Percentiles rank a stretch among this genome's conserved stretches.
Evolutionary conservation across 2,797 vertebrate genomes (phyloP).

Genomic region (Crocidura indochinensis): DNA sequence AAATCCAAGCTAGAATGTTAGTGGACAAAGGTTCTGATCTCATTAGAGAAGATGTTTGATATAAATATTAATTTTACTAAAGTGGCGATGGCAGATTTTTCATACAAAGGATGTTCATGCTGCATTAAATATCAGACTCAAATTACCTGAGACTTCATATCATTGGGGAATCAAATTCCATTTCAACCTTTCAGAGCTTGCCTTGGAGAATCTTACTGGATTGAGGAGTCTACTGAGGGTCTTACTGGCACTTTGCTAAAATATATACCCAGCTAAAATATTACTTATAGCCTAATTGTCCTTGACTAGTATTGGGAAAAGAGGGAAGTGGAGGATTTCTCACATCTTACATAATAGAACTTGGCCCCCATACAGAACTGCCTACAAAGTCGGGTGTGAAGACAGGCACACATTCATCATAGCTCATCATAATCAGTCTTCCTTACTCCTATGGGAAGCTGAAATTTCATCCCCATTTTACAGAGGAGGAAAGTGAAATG

Average conservation of each 20-base stretch:
- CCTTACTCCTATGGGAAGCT: neutral
- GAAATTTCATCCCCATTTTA: neutral
- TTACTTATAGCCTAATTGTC: constrained; percentile 21
- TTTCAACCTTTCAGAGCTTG: constrained; percentile 59
- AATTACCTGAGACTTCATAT: constrained; percentile 46
- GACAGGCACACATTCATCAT: neutral
- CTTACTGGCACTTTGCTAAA: constrained; percentile 5
- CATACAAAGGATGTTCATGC: constrained; percentile 62
- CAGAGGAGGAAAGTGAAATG: constrained; percentile 33
- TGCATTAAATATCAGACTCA: constrained; percentile 67
- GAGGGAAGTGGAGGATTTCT: constrained; percentile 6
- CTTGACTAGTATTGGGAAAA: constrained; percentile 12
- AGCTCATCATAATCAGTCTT: neutral
- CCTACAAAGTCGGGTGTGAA: neutral
- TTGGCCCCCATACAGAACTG: neutral
- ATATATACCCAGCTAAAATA: constrained; percentile 9
- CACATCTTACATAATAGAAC: constrained; percentile 20
- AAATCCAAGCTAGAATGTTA: constrained; percentile 60
- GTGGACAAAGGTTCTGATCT: constrained; percentile 71
- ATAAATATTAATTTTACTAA: constrained; percentile 77
- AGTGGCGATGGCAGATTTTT: constrained; percentile 69
- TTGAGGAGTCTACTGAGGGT: constrained; percentile 2
- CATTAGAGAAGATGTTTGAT: constrained; percentile 77
- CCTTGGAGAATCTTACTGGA: neutral
- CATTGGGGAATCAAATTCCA: constrained; percentile 59